phyloP scores from a whole-genome alignment of 2,113 vertebrate genomes.

The Nothoprocta perdicaria region DNA sequence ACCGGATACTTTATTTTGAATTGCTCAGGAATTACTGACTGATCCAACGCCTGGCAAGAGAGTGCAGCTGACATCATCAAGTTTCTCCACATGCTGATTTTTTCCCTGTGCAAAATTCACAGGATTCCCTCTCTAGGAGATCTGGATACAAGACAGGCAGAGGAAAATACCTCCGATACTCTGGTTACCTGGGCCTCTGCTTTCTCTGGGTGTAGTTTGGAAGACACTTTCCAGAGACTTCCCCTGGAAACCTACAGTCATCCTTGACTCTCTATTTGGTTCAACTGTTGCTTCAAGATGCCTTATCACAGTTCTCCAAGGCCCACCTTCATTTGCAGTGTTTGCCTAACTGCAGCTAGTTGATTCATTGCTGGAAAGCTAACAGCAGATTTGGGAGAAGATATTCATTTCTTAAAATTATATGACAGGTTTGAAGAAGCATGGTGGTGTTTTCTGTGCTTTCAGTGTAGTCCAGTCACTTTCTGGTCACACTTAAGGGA shows the following conservation, averaged over 20 bases:
- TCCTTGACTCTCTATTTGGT: conserved; percentile 9
- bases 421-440: background rate
- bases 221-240: conserved; percentile 37
- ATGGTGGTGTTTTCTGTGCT: background rate
- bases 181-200: background rate
- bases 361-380: background rate
- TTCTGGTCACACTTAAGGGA: background rate
- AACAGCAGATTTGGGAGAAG: background rate
- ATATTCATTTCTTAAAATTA: background rate
- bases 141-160: background rate
- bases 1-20: background rate
- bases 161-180: conserved; percentile 7
- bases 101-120: background rate
- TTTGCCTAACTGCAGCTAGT: background rate
- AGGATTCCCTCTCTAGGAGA: background rate
- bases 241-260: background rate
- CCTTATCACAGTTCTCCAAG: background rate
- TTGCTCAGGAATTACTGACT: background rate
- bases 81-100: background rate
- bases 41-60: background rate
- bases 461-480: background rate
- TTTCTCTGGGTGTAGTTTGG: conserved; percentile 35
- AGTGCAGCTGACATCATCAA: background rate
- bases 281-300: background rate
- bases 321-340: background rate